Conservation (phyloP, 2,797 vertebrate genomes). For the Perodicticus potto region DNA sequence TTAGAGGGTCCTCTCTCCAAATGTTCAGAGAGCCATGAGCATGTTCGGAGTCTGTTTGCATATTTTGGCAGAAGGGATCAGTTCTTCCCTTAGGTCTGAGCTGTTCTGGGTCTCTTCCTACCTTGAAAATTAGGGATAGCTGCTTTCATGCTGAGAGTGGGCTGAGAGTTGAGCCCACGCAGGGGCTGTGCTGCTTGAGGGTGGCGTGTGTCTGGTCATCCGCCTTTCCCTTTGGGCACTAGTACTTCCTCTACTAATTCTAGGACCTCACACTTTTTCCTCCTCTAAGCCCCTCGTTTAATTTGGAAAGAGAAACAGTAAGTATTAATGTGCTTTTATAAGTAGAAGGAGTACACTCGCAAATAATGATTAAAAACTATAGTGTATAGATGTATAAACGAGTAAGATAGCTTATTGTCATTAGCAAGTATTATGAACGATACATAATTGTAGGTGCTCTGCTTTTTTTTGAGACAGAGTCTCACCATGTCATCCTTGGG, state of each 20-base stretch:
- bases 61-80: background rate
- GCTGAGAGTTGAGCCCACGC: background rate
- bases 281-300: background rate
- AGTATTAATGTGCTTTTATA: background rate
- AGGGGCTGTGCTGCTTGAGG: background rate
- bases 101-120: background rate
- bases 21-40: no score
- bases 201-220: background rate
- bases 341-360: background rate
- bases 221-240: background rate
- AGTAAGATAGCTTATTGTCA: background rate
- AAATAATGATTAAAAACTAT: background rate
- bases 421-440: background rate
- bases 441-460: background rate
- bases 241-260: background rate
- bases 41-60: background rate
- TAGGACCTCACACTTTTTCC: background rate
- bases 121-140: background rate
- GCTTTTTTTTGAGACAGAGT: no score
- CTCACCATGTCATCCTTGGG: no score
- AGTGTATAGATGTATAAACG: background rate
- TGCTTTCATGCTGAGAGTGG: background rate
- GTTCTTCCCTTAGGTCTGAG: background rate
- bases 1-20: no score
- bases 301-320: background rate